Percentiles rank a stretch among this genome's conserved stretches.
These are phyloP conservation scores for Volucella zonaria DNA, from an alignment of 2,888 invertebrate genomes.

Conservation along the genomic window DNA sequence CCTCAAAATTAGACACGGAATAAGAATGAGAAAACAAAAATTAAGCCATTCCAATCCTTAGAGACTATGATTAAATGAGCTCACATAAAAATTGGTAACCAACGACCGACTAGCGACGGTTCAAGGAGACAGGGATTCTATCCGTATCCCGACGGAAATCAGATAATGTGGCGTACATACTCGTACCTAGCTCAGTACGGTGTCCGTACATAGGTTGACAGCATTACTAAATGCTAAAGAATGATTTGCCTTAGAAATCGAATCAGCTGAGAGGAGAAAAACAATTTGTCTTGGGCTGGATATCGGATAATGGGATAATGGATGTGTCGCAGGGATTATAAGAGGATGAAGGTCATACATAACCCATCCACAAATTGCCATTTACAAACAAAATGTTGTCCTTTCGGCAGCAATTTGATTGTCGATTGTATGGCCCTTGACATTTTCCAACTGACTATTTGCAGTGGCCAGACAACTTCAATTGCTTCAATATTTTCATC, in stretches of 20 bases:
- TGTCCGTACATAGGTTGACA: neutral
- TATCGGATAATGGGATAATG: constrained; percentile 5
- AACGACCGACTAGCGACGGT: neutral
- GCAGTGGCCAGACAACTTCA: constrained; percentile 4
- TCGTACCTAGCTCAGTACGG: too few relatives aligned
- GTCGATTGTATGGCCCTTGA: constrained; percentile 41
- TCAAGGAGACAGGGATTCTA: neutral
- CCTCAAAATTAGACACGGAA: neutral
- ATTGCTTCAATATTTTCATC: constrained; percentile 36
- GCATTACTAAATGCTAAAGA: constrained; percentile 21
- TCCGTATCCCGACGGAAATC: constrained; percentile 8
- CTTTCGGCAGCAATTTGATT: constrained; percentile 37
- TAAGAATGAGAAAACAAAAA: constrained; percentile 4
- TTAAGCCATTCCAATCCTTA: constrained; percentile 13
- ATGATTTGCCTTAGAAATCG: constrained; percentile 44
- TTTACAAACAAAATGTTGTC: constrained; percentile 47
- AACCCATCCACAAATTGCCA: constrained; percentile 1
- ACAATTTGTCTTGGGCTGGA: constrained; percentile 37
- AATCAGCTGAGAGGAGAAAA: constrained; percentile 40
- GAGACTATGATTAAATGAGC: constrained; percentile 8
- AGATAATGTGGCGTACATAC: constrained; percentile 22
- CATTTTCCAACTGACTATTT: constrained; percentile 22
- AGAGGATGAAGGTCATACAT: neutral
- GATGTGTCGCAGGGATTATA: neutral
- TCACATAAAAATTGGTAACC: neutral